phyloP scores from a whole-genome alignment of 2,888 invertebrate species.

The Lithophane ornitopus region DNA sequence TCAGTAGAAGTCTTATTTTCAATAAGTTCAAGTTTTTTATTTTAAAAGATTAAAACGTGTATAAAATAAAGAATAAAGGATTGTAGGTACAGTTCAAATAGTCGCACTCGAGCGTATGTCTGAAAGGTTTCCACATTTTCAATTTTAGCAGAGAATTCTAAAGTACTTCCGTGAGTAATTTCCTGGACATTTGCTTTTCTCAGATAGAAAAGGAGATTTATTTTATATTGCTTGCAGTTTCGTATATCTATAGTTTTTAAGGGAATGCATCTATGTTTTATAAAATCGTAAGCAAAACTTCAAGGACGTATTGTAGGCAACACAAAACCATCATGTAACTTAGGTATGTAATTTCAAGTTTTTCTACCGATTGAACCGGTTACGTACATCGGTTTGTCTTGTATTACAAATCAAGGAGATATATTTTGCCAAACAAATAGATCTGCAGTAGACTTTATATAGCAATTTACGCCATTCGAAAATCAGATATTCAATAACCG shows the following conservation, averaged over 20 bases:
- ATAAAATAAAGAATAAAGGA: neutral
- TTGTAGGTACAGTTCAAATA: neutral
- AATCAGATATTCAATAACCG: conserved; percentile 24
- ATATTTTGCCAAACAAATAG: neutral
- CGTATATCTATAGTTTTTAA: neutral
- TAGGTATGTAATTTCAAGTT: neutral
- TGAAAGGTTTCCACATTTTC: conserved; percentile 46
- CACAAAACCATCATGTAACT: neutral
- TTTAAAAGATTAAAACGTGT: neutral
- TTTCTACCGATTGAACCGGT: too few relatives aligned
- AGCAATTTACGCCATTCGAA: neutral
- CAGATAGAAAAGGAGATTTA: conserved; percentile 48
- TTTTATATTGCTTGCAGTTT: conserved; percentile 52
- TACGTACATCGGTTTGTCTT: neutral
- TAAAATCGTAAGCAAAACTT: neutral
- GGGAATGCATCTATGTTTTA: conserved; percentile 8
- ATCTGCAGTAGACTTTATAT: neutral
- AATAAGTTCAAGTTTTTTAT: neutral
- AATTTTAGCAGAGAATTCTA: conserved; percentile 57
- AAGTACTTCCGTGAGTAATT: conserved; percentile 58
- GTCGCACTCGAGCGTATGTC: conserved; percentile 25
- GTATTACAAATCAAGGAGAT: neutral
- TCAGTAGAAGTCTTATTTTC: neutral
- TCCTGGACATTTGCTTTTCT: conserved; percentile 61
- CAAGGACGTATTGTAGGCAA: neutral